These are phyloP conservation scores for Drosophila yakuba DNA, from an alignment of 1,140 invertebrate genomes.

Conservation along the genomic window DNA sequence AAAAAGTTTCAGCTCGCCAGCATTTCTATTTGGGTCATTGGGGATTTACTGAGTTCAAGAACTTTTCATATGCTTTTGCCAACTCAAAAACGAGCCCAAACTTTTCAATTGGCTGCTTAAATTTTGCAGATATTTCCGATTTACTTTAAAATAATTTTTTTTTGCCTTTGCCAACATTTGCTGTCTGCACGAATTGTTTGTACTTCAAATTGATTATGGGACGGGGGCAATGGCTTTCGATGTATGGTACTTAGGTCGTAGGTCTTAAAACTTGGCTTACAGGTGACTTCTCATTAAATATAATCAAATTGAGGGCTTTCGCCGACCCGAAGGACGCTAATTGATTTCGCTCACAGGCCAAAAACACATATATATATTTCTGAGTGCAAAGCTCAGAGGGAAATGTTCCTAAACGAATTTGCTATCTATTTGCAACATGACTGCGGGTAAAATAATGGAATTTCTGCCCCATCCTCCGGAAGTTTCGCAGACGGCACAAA, in stretches of 20 bases:
- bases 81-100: neutral
- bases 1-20: constrained; percentile 15
- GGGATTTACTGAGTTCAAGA: constrained; percentile 27
- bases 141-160: constrained; percentile 9
- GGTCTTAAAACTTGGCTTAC: neutral
- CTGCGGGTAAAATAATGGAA: constrained; percentile 47
- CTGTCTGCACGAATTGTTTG: constrained; percentile 13
- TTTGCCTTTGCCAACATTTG: constrained; percentile 15
- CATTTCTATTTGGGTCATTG: constrained; percentile 42
- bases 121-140: constrained; percentile 26
- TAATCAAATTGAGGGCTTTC: constrained; percentile 10
- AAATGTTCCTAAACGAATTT: constrained; percentile 38
- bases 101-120: constrained; percentile 27
- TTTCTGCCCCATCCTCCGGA: constrained; percentile 9
- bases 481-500: constrained; percentile 30
- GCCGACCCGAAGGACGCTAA: constrained; percentile 6
- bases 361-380: constrained; percentile 6
- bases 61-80: constrained; percentile 36
- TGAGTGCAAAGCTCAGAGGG: constrained; percentile 23
- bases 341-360: constrained; percentile 22
- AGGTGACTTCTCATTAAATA: constrained; percentile 25
- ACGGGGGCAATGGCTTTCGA: neutral
- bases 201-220: constrained; percentile 10
- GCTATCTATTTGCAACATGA: constrained; percentile 48
- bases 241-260: neutral